Conservation (phyloP, 2,113 vertebrate species). For the Bucco capensis region DNA sequence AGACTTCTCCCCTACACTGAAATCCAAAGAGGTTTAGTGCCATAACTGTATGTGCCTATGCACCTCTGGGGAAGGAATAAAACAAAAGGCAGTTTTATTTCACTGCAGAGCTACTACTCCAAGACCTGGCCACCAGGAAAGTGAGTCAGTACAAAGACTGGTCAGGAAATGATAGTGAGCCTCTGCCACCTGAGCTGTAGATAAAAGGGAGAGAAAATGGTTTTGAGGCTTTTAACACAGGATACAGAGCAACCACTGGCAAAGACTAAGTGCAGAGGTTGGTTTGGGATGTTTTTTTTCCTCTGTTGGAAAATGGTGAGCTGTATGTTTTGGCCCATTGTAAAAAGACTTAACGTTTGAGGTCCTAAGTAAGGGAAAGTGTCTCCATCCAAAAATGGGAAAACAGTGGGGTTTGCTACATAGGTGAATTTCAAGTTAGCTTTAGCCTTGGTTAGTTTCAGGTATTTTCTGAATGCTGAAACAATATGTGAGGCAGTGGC, state of each 20-base stretch:
- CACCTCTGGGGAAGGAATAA: not conserved
- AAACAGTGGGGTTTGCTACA: not conserved
- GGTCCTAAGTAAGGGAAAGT: not conserved
- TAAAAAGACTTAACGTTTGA: not conserved
- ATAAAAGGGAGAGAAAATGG: not conserved
- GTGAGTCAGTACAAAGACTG: not conserved
- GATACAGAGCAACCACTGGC: not conserved
- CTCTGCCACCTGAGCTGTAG: not conserved
- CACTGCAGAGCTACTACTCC: not conserved
- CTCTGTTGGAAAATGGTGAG: not conserved
- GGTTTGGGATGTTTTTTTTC: not conserved
- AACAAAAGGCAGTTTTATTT: not conserved
- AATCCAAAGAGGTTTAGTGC: not conserved
- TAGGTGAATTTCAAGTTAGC: no score
- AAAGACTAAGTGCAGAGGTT: not conserved
- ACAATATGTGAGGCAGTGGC: not conserved
- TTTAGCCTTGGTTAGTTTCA: no score
- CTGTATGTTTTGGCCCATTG: conserved; percentile 25
- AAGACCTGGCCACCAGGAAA: not conserved
- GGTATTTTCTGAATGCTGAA: not conserved
- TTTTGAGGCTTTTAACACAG: not conserved
- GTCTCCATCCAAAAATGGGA: not conserved
- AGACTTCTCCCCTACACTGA: not conserved
- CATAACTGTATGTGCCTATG: not conserved
- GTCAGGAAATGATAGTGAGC: not conserved